Percentiles rank a stretch among this genome's conserved stretches.
Evolutionary conservation across 2,888 invertebrate species (phyloP).

Genomic region (Hypomecis punctinalis): DNA sequence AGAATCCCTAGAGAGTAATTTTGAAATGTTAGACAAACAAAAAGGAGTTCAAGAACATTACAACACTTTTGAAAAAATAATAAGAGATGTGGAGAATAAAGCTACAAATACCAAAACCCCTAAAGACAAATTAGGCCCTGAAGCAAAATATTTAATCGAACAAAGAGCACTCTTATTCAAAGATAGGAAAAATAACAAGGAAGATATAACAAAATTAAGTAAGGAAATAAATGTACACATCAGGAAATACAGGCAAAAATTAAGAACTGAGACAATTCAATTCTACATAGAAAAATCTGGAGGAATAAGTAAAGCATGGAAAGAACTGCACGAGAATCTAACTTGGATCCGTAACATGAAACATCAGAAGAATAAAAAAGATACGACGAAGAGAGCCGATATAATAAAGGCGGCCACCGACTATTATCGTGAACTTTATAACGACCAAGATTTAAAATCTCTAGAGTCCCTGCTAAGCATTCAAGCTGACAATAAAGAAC

Average conservation of each 20-base stretch:
- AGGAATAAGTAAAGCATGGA: conserved; percentile 22
- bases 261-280: not conserved
- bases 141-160: conserved; percentile 9
- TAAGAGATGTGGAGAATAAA: conserved; percentile 6
- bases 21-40: conserved; percentile 9
- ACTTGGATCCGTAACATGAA: conserved; percentile 19
- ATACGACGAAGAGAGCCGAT: conserved; percentile 3
- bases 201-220: not conserved
- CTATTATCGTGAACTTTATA: conserved; percentile 18
- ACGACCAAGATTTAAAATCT: not conserved
- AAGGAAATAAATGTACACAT: conserved; percentile 7
- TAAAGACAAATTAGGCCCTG: conserved; percentile 20
- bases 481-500: conserved; percentile 3
- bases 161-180: conserved; percentile 1
- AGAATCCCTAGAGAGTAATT: conserved; percentile 10
- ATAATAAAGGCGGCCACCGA: conserved; percentile 26
- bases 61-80: conserved; percentile 12
- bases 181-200: conserved; percentile 3
- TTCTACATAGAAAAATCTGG: conserved; percentile 8
- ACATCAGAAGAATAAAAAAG: conserved; percentile 18
- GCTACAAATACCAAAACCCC: not conserved
- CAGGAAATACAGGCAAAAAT: conserved; percentile 3
- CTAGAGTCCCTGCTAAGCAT: too few relatives aligned
- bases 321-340: conserved; percentile 12
- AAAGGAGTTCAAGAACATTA: conserved; percentile 25